A percentile compares a stretch with the other conserved stretches of the same genome.
phyloP scores from a whole-genome alignment of 2,797 vertebrate genomes.

The Oryzias sinensis region DNA sequence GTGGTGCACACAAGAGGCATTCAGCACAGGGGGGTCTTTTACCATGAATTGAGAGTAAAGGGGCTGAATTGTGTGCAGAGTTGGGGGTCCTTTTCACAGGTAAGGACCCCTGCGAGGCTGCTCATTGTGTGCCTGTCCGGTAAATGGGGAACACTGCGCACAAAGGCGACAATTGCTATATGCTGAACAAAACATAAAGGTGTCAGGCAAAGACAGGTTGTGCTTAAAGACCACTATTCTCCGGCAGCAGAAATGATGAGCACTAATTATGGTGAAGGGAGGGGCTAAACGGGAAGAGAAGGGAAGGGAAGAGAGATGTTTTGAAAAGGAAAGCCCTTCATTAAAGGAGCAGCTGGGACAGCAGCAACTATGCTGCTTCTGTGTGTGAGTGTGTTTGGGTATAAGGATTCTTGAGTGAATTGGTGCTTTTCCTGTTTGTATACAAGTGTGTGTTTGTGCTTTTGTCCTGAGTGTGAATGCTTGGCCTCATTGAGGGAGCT shows the following conservation, averaged over 20 bases:
- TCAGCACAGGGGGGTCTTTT: slow-evolving; percentile 71
- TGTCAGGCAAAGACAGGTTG: slow-evolving; percentile 76
- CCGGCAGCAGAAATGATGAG: slow-evolving; percentile 70
- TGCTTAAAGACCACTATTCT: slow-evolving; percentile 75
- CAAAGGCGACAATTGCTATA: slow-evolving; percentile 80
- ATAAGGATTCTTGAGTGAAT: slow-evolving; percentile 44
- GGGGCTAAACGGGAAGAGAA: slow-evolving; percentile 55
- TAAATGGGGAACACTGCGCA: slow-evolving; percentile 71
- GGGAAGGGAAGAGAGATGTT: slow-evolving; percentile 46
- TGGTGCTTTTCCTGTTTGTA: slow-evolving; percentile 41
- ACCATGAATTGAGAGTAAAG: slow-evolving; percentile 73
- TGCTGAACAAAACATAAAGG: slow-evolving; percentile 73
- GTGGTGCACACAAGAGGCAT: slow-evolving; percentile 74
- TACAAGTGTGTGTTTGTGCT: slow-evolving; percentile 32
- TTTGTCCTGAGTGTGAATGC: slow-evolving; percentile 42
- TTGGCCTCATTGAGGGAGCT: slow-evolving; percentile 19
- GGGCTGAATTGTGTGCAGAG: slow-evolving; percentile 70
- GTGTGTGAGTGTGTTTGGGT: slow-evolving; percentile 51
- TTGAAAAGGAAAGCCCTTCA: slow-evolving; percentile 66
- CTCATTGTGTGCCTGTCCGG: slow-evolving; percentile 75
- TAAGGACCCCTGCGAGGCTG: slow-evolving; percentile 74
- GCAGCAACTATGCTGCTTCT: slow-evolving; percentile 21
- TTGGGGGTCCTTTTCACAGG: slow-evolving; percentile 82
- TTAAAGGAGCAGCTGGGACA: slow-evolving; percentile 72
- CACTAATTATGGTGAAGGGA: slow-evolving; percentile 72